Base-by-base conservation (phyloP, 1,140 invertebrate genomes). In the Helicoverpa armigera region DNA sequence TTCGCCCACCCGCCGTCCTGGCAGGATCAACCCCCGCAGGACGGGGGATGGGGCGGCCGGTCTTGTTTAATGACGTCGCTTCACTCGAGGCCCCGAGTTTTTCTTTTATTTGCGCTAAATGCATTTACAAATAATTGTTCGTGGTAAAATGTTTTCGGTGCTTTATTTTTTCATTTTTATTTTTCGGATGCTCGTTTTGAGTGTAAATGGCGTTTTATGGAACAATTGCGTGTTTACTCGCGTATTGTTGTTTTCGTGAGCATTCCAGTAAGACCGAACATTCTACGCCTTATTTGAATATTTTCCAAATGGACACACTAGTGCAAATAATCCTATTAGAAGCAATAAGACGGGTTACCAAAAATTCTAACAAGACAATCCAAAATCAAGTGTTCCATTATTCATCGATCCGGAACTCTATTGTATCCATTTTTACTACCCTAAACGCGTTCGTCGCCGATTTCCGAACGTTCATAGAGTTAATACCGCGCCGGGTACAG, bases 21-120 rank as follows among this genome's bases (percentile, higher is more conserved):
- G 50, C 61, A 67, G 75, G 61, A 67, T 53, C 54, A 60, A 63
- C 60, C 75, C 91, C 88, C 90, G 82, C 81, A 88, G 90, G 89
- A 89, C 69, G 83, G 81, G 86, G 86, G 85, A 85, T 88, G 82
- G 84, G 85, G 86, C 29, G 79, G 78, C 80, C 81, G 48, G 31
- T 65, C 81, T 86, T 85, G 89, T 89, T 91, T 93, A 93, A 93
- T 91, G 92, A 92, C 86, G 88, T 88, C 87, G 84, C 91, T 90
- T 89, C 88, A 88, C 83, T 89, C 87, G 85, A 88, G 86, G 87
- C 87, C 50, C 60, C 5, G 61, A 77, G 75, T 65, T 77, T 76
- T 77, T 77, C 60, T 77, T 65, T 77, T 77, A 77, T 77, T 77
- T 77, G 29, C 60, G 61, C 60, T 50, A 77, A 75, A 77, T 77